Evolutionary conservation across 2,888 invertebrate species (phyloP), one percentile per base, ranked within the genome.

Genomic region (Hartigia nigra): DNA sequence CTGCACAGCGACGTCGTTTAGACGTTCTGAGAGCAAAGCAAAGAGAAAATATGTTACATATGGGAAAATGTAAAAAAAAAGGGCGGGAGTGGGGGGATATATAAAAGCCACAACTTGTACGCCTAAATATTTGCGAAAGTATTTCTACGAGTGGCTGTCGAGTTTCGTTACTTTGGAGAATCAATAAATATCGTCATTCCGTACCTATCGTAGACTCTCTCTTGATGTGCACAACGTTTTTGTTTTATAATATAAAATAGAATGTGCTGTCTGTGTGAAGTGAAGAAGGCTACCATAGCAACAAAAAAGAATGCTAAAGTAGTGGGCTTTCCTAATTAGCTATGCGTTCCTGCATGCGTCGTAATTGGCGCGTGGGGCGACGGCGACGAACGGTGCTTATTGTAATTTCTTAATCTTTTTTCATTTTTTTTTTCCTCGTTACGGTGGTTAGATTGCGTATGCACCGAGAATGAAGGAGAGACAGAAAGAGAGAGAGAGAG

Each of bases 401-500:
- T 55, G 23, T 55, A 55, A 55, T 55, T 55, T 55, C 23, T 23
- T 23, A 55, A 55, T 55, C 55, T 55, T 23, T 55, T 55, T 37
- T 37, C 23, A 9, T 5, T 37, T 37, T 5, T 55, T 14, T 55
- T 55, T 55, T 23, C 55, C 55, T 55, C 23, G 55, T 55, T 55
- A 55, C 23, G 55, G 55, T 55, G 23, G 55, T 55, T 23, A 55
- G 23, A 55, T 23, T 23, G 55, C 23, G 23, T 55, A 9, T 55
- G 55, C 23, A 55, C 9, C 55, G 34, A 76, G 70, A 74, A 37
- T 70, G 4, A 69, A 36, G 74, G 76, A 35, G 70, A 31, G 70
- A 39, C 37, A 74, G 79, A 74, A 70, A 79, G 76, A 76, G 70
- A 69, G 69, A 77, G 76, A 82, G 55, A 78, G 74, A 77, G 76